A percentile compares a stretch with the other conserved stretches of the same genome.
Evolutionary conservation across 1,140 invertebrate species (phyloP).

Genomic region (Hyles vespertilio): DNA sequence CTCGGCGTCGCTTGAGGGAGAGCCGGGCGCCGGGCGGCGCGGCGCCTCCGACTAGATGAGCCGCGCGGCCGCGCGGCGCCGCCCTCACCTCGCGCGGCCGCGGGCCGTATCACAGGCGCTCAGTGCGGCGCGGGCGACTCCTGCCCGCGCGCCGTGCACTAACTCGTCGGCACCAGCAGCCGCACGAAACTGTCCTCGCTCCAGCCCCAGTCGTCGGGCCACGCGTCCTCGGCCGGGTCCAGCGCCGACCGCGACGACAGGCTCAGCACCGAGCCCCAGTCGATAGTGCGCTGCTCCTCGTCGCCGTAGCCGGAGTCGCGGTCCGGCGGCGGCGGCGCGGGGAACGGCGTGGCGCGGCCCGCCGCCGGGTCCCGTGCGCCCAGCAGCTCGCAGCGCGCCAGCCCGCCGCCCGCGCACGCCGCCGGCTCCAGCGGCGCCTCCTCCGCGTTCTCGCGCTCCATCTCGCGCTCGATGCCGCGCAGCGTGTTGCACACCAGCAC

Average conservation of each 20-base stretch:
- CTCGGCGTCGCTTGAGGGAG: slow-evolving; percentile 13
- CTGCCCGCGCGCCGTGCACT: slow-evolving; percentile 66
- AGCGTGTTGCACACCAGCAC: slow-evolving; percentile 96
- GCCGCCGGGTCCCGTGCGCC: slow-evolving; percentile 78
- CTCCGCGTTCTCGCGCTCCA: slow-evolving; percentile 85
- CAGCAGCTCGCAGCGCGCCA: slow-evolving; percentile 72
- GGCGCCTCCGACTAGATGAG: slow-evolving; percentile 26
- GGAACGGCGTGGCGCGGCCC: slow-evolving; percentile 69
- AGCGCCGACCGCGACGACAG: slow-evolving; percentile 89
- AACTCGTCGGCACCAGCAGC: slow-evolving; percentile 73
- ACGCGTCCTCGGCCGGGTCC: slow-evolving; percentile 86
- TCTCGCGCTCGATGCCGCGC: slow-evolving; percentile 92
- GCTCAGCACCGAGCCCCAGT: slow-evolving; percentile 93
- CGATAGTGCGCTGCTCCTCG: slow-evolving; percentile 88
- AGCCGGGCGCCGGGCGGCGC: slow-evolving; percentile 14
- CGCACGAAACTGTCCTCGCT: slow-evolving; percentile 74
- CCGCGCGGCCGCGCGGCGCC: slow-evolving; percentile 25
- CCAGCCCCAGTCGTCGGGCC: slow-evolving; percentile 70
- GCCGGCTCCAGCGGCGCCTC: slow-evolving; percentile 59
- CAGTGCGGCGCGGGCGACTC: slow-evolving; percentile 61
- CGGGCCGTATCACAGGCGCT: slow-evolving; percentile 59
- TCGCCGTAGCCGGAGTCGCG: slow-evolving; percentile 87
- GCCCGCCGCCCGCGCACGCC: slow-evolving; percentile 65
- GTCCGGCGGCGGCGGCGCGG: slow-evolving; percentile 73
- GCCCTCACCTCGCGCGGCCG: slow-evolving; percentile 39